These are phyloP conservation scores for Alexandromys fortis DNA, from an alignment of 2,113 vertebrate genomes.

Conservation along the genomic window DNA sequence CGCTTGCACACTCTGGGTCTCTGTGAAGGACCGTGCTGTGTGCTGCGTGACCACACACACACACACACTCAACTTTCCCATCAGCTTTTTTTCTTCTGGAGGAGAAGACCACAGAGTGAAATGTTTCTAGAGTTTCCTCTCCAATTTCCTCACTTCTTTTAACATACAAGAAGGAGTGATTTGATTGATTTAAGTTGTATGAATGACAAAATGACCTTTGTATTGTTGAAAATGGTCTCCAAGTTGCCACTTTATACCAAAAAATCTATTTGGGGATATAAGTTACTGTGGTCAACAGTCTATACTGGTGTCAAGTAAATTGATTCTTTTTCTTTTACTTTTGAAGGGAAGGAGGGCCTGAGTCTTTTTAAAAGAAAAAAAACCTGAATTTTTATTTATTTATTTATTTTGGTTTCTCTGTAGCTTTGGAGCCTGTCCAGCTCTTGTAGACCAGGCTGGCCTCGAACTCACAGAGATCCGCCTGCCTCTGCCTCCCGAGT, in stretches of 20 bases:
- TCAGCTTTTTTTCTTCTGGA: neutral
- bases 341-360: neutral
- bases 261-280: neutral
- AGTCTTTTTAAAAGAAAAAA: no score
- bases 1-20: accelerated
- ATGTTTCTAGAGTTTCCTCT: neutral
- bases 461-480: no score
- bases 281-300: neutral
- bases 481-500: no score
- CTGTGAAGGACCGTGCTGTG: neutral
- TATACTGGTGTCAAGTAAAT: neutral
- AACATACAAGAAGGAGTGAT: neutral
- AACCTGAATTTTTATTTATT: no score
- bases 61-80: neutral
- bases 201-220: neutral
- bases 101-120: neutral
- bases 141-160: neutral
- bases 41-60: neutral
- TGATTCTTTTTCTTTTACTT: neutral
- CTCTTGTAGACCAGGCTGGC: no score
- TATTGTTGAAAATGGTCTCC: no score
- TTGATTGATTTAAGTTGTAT: neutral
- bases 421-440: no score
- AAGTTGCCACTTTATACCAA: no score
- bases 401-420: no score